Evolutionary conservation across 2,888 invertebrate species (phyloP).

Genomic region (Cremastobaeus sp.): DNA sequence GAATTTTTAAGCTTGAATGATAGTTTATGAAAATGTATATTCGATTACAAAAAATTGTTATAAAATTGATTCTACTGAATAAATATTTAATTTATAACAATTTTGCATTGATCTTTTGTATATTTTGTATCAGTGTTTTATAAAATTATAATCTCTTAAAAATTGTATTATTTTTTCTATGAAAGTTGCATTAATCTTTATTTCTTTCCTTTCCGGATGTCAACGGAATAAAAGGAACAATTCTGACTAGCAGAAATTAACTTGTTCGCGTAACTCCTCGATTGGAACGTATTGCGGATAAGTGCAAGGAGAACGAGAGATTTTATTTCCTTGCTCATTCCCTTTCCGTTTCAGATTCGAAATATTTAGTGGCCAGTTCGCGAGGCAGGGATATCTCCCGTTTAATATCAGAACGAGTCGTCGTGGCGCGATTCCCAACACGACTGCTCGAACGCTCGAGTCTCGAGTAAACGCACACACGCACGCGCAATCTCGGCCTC

Average conservation of each 20-base stretch:
- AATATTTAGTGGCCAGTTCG: constrained; percentile 67
- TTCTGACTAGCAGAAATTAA: constrained; percentile 69
- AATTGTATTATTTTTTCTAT: too few relatives aligned
- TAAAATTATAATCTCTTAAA: too few relatives aligned
- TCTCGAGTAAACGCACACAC: constrained; percentile 28
- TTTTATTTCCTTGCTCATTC: constrained; percentile 56
- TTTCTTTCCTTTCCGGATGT: constrained; percentile 45
- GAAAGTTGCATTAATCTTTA: too few relatives aligned
- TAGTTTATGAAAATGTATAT: too few relatives aligned
- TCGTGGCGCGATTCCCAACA: constrained; percentile 27
- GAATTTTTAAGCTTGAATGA: too few relatives aligned
- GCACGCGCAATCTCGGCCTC: constrained; percentile 70
- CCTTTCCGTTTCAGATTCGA: constrained; percentile 57
- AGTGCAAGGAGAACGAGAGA: constrained; percentile 49
- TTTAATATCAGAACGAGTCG: constrained; percentile 67
- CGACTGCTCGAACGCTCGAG: constrained; percentile 13
- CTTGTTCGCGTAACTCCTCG: constrained; percentile 68
- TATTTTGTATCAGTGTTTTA: too few relatives aligned
- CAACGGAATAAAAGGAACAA: background rate
- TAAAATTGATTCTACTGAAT: too few relatives aligned
- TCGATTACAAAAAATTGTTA: too few relatives aligned
- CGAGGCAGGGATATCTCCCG: constrained; percentile 63
- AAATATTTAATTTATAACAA: too few relatives aligned
- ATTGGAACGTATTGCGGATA: constrained; percentile 65
- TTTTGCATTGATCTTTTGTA: too few relatives aligned